Conservation (phyloP, 2,797 vertebrate genomes). For the Notoglanidium macrostoma region DNA sequence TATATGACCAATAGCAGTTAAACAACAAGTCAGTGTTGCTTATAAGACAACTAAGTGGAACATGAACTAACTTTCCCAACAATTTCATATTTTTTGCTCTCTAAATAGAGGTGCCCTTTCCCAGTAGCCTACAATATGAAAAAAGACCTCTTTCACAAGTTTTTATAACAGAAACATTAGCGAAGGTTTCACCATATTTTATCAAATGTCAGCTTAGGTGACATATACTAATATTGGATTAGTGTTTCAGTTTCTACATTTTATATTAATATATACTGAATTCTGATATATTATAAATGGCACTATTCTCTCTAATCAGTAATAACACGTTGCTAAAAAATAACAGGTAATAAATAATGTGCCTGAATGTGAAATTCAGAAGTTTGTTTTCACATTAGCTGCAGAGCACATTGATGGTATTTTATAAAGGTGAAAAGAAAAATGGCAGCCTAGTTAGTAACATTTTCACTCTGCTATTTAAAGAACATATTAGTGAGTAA, state of each 20-base stretch:
- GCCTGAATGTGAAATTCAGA: not conserved
- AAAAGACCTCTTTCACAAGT: too few species aligned
- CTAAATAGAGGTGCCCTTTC: not conserved
- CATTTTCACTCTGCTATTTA: constrained; percentile 17
- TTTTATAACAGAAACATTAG: not conserved
- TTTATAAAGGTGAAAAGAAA: constrained; percentile 18
- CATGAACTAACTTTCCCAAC: not conserved
- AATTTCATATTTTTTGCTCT: not conserved
- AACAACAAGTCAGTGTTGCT: not conserved
- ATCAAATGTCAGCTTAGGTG: not conserved
- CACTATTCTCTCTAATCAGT: not conserved
- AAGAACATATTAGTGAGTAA: not conserved
- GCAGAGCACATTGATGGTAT: not conserved
- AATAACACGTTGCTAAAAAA: not conserved
- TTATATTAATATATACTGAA: not conserved
- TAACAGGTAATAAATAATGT: not conserved
- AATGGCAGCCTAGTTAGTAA: constrained; percentile 6
- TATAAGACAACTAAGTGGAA: not conserved
- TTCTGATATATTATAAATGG: not conserved
- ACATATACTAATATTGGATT: not conserved
- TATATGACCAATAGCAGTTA: not conserved
- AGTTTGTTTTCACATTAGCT: not conserved
- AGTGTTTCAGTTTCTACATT: not conserved
- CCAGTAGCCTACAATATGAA: too few species aligned
- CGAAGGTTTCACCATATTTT: not conserved